Evolutionary conservation across 1,140 invertebrate genomes (phyloP), one percentile per base, ranked within the genome.

Genomic region (Lamellibrachia luymesi): DNA sequence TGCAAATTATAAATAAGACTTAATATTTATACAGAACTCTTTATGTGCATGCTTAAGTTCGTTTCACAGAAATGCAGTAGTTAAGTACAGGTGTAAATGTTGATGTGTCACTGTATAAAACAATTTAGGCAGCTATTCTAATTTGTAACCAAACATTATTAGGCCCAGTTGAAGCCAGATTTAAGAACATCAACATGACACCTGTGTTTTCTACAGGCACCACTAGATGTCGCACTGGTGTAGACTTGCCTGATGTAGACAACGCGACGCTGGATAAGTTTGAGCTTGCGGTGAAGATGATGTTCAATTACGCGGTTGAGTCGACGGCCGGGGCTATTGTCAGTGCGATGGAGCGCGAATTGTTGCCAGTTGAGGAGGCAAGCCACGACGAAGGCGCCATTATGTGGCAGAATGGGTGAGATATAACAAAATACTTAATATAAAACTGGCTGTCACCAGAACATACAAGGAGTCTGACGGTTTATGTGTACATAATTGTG

Each of bases 301-400:
- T 98, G 98, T 98, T 98, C 95, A 98, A 99, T 96, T 99, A 98
- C 95, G 97, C 98, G 95, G 97, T 98, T 2, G 98, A 98, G 95
- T 98, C 98, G 4, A 98, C 98, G 96, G 97, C 98, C 0, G 96
- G 97, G 92, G 97, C 97, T 7, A 98, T 99, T 92, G 95, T 98
- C 50, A 97, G 97, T 64, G 97, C 97, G 4, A 98, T 98, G 98
- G 97, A 97, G 94, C 97, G 97, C 93, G 98, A 98, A 97, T 98
- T 97, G 7, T 97, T 98, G 27, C 98, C 98, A 22, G 97, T 98
- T 2, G 96, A 97, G 94, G 95, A 96, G 92, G 96, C 97, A 93
- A 96, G 96, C 93, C 96, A 96, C 93, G 97, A 97, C 91, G 95
- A 97, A 90, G 97, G 97, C 51, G 94, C 97, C 7, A 96, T 96